These are phyloP conservation scores for Tipula vernalis DNA, from an alignment of 2,888 invertebrate genomes.

Conservation along the genomic window DNA sequence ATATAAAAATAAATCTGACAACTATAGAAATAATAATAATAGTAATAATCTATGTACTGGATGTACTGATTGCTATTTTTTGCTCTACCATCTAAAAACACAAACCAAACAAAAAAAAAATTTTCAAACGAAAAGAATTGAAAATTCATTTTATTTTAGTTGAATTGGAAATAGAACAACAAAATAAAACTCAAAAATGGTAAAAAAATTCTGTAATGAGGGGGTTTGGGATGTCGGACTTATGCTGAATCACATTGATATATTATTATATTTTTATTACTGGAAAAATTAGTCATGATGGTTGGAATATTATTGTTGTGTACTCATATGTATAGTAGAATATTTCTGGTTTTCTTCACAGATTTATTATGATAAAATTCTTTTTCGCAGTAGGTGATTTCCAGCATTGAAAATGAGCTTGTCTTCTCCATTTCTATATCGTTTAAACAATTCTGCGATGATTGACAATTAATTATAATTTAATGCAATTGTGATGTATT, in stretches of 20 bases:
- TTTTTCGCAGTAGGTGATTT: not conserved
- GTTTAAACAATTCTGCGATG: not conserved
- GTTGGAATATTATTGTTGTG: not conserved
- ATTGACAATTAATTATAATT: not conserved
- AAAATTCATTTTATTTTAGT: not conserved
- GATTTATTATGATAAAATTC: not conserved
- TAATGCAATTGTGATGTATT: not conserved
- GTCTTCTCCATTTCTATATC: not conserved
- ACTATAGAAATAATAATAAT: not conserved
- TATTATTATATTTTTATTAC: not conserved
- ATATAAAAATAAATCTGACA: not conserved
- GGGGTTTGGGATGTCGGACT: not conserved
- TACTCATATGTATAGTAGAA: not conserved
- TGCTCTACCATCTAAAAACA: not conserved
- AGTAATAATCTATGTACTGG: not conserved
- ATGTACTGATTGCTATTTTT: not conserved
- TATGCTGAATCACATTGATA: not conserved
- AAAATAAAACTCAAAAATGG: not conserved
- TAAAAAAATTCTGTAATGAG: not conserved
- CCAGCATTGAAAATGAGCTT: not conserved
- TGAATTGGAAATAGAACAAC: not conserved
- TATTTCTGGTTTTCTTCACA: not conserved
- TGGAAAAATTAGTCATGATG: not conserved
- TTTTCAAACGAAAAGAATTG: not conserved
- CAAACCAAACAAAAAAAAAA: not conserved